A percentile compares a stretch with the other conserved stretches of the same genome.
phyloP scores from a whole-genome alignment of 1,140 invertebrate genomes.

The Charaxes varanes region DNA sequence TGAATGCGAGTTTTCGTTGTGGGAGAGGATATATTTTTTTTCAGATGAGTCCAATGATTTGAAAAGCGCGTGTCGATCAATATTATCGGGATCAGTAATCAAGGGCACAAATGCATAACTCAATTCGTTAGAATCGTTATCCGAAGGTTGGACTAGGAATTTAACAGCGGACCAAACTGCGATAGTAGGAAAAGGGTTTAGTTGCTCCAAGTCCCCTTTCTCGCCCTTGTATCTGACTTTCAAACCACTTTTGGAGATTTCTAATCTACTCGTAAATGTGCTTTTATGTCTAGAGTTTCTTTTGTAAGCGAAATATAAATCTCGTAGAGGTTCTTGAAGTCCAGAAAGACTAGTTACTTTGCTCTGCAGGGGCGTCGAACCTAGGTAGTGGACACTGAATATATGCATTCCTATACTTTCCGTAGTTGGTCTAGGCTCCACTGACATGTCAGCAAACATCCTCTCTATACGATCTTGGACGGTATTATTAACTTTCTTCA shows the following conservation, averaged over 20 bases:
- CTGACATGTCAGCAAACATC: constrained; percentile 88
- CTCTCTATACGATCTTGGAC: constrained; percentile 90
- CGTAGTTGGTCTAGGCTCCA: constrained; percentile 72
- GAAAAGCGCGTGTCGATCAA: constrained; percentile 82
- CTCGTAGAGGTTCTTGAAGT: constrained; percentile 85
- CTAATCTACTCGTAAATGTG: constrained; percentile 75
- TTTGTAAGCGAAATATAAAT: constrained; percentile 83
- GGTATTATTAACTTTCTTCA: constrained; percentile 76
- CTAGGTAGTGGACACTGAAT: constrained; percentile 87
- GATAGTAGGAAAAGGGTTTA: constrained; percentile 90
- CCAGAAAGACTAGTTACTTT: constrained; percentile 88
- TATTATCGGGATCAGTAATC: constrained; percentile 88
- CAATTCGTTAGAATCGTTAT: constrained; percentile 58
- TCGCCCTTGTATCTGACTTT: constrained; percentile 77
- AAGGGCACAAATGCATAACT: constrained; percentile 88
- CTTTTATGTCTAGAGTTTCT: constrained; percentile 67
- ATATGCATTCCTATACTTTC: constrained; percentile 71
- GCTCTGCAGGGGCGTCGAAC: constrained; percentile 83
- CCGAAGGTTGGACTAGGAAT: constrained; percentile 77
- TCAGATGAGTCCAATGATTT: constrained; percentile 69
- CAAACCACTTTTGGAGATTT: constrained; percentile 81
- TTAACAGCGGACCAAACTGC: constrained; percentile 93
- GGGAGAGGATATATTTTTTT: constrained; percentile 74
- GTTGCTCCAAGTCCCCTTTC: constrained; percentile 73
- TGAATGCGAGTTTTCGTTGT: constrained; percentile 79